A percentile compares a stretch with the other conserved stretches of the same genome.
These are phyloP conservation scores for Epinephelus coioides DNA, from an alignment of 2,797 vertebrate genomes.

Conservation along the genomic window DNA sequence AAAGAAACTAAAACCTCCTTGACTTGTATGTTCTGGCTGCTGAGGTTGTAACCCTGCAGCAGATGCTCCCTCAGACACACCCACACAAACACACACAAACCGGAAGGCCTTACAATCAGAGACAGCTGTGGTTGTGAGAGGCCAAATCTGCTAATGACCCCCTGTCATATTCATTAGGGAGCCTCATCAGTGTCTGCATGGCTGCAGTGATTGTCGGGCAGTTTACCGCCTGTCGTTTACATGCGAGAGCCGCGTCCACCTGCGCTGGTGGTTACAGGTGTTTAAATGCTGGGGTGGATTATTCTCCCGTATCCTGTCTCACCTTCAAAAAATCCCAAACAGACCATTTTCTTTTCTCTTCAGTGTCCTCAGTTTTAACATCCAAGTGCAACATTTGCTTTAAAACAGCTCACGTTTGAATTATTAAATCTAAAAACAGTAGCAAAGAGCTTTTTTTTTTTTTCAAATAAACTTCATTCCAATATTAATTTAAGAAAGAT, in stretches of 20 bases:
- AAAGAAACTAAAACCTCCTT: conserved; percentile 8
- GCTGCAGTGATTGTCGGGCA: conserved; percentile 67
- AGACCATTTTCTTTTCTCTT: not conserved
- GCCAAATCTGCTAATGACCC: conserved; percentile 79
- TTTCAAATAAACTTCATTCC: not conserved
- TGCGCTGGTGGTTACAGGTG: conserved; percentile 58
- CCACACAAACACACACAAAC: conserved; percentile 24
- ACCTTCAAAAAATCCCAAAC: not conserved
- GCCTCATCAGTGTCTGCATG: conserved; percentile 70
- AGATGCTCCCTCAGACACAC: conserved; percentile 47
- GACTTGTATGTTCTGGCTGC: conserved; percentile 9
- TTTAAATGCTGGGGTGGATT: not conserved
- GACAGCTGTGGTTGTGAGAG: conserved; percentile 76
- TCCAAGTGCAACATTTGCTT: not conserved
- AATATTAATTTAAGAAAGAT: not conserved
- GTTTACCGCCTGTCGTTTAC: conserved; percentile 68
- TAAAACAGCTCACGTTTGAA: not conserved
- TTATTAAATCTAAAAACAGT: no score
- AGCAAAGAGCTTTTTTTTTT: not conserved
- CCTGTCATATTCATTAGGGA: conserved; percentile 77
- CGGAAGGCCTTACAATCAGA: conserved; percentile 65
- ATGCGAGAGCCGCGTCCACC: conserved; percentile 69
- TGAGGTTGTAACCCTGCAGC: conserved; percentile 47
- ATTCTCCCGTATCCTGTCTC: conserved; percentile 29
- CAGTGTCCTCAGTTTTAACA: not conserved